Evolutionary conservation across 2,113 vertebrate species (phyloP).

Genomic region (Apeltes quadracus): DNA sequence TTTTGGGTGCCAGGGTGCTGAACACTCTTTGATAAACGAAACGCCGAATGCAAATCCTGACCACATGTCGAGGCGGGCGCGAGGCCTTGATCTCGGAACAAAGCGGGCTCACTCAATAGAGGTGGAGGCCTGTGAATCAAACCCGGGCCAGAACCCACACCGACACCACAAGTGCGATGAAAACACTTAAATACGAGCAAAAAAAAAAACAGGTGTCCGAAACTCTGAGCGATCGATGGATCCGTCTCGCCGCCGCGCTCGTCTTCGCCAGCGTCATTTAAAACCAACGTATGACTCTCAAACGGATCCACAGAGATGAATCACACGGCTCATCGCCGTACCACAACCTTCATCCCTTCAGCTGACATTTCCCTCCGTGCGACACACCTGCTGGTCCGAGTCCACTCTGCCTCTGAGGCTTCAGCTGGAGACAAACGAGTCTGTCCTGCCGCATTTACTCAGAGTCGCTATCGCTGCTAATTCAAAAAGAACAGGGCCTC

Average conservation of each 20-base stretch:
- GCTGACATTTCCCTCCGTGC: conserved; percentile 27
- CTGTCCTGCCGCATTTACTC: conserved; percentile 51
- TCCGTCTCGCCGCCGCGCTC: background rate
- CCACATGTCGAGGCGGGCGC: conserved; percentile 48
- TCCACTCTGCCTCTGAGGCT: conserved; percentile 37
- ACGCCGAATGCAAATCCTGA: conserved; percentile 59
- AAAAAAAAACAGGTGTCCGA: conserved; percentile 20
- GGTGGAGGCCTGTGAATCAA: conserved; percentile 44
- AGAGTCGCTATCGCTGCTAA: conserved; percentile 38
- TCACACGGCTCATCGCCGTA: background rate
- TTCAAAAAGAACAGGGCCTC: conserved; percentile 36
- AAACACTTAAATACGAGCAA: background rate
- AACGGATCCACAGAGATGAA: conserved; percentile 14
- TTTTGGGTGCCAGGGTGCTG: conserved; percentile 57
- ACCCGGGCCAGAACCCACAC: conserved; percentile 2
- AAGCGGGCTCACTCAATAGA: conserved; percentile 48
- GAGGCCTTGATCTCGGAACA: conserved; percentile 64
- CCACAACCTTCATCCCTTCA: conserved; percentile 4
- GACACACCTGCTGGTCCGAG: conserved; percentile 10
- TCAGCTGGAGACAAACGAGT: conserved; percentile 58
- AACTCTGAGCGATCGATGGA: background rate
- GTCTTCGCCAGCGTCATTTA: conserved; percentile 18
- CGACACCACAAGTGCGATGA: conserved; percentile 16
- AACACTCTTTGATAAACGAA: conserved; percentile 62
- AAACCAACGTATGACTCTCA: conserved; percentile 4